A percentile compares a stretch with the other conserved stretches of the same genome.
These are phyloP conservation scores for Palloptera scutellata DNA, from an alignment of 2,888 invertebrate genomes.

Conservation along the genomic window DNA sequence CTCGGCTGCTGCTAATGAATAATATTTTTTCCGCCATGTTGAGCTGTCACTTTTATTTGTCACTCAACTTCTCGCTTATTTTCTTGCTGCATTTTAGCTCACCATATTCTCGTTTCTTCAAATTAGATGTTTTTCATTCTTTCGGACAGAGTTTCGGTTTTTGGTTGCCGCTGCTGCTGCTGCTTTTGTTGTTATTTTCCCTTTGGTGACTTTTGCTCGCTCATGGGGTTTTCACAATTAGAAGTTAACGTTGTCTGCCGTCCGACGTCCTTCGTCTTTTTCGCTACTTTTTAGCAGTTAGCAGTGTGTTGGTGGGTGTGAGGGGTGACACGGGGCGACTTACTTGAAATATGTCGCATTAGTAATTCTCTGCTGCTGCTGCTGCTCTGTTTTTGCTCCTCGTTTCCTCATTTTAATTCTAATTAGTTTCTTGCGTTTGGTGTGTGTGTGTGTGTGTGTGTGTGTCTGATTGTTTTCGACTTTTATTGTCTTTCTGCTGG, in stretches of 20 bases:
- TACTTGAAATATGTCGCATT: no score
- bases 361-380: not conserved
- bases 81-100: not conserved
- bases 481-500: conserved; percentile 17
- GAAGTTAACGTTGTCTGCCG: no score
- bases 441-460: not conserved
- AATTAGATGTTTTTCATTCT: no score
- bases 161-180: no score
- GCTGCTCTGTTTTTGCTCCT: conserved; percentile 7
- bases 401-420: conserved; percentile 28
- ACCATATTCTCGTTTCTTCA: no score
- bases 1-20: conserved; percentile 11
- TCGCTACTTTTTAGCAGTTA: not conserved
- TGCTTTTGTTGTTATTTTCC: no score
- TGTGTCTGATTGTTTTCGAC: not conserved
- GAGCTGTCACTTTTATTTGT: conserved; percentile 33
- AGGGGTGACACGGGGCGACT: not conserved
- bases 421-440: conserved; percentile 34
- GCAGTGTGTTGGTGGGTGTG: not conserved
- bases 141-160: no score
- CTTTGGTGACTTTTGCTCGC: no score
- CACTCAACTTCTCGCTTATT: conserved; percentile 19
- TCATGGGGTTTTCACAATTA: no score
- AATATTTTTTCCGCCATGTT: conserved; percentile 27
- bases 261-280: no score